Evolutionary conservation across 2,113 vertebrate genomes (phyloP), one percentile per base, ranked within the genome.

Genomic region (Chloroceryle aenea): DNA sequence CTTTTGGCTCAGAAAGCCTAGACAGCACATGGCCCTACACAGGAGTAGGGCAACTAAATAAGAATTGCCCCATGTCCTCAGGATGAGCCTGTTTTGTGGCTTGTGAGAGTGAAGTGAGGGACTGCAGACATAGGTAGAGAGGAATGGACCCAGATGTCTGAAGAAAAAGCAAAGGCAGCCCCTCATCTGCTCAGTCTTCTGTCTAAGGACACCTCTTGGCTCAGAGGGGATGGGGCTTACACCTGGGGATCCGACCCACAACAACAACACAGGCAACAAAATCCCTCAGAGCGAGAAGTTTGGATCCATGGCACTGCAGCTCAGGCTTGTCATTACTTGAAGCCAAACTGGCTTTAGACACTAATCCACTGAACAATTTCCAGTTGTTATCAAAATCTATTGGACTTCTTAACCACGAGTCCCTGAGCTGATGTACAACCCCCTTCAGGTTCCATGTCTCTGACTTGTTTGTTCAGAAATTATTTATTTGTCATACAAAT

Each of bases 361-460:
- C 79, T 94, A 96, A 93, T 95, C 90, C 92, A 84, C 79, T 34
- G 61, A 95, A 96, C 85, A 94, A 97, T 96, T 92, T 94, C 80
- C 90, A 93, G 93, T 96, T 90, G 87, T 95, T 81, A 94, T 84
- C 90, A 93, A 88, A 94, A 95, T 86, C 92, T 95, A 88, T 43
- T 64, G 87, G 95, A 75, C 79, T 87, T 92, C 90, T 95, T 92
- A 95, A 86, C 64, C 87, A 87, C 9, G 29, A 96, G 76, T 71
- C 69, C 48, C 77, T 96, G 87, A 96, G 82, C 92, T 96, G 79
- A 92, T 93, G 83, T 84, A 93, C 79, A 75, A 96, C 32, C 30
- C 52, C 85, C 55, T 16, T 84, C 68, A 63, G 68, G 42, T 90
- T 88, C 88, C 83, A 84, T 56, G 29, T 48, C 59, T 47, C 32